These are phyloP conservation scores for Callinectes sapidus DNA, from an alignment of 2,888 invertebrate species.

Conservation along the genomic window DNA sequence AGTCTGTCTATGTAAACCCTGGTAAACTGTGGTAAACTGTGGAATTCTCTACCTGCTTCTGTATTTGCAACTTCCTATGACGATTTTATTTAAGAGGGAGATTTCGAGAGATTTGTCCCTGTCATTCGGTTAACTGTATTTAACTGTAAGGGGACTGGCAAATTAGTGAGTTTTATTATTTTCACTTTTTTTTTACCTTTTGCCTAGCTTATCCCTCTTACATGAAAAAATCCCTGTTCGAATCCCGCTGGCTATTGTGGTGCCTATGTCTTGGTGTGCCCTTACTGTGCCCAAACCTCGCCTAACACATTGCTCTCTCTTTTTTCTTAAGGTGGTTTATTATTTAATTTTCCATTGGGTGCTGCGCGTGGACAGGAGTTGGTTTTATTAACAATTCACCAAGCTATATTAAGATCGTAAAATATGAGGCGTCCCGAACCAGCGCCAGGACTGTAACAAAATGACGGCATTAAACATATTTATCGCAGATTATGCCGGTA, in stretches of 20 bases:
- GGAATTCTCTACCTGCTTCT: no score
- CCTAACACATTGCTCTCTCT: neutral
- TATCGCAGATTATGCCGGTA: neutral
- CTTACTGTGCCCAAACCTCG: neutral
- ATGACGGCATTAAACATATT: neutral
- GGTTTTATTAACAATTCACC: slow-evolving; percentile 11
- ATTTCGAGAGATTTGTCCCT: no score
- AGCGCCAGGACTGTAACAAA: neutral
- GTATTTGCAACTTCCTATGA: no score
- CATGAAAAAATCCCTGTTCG: no score
- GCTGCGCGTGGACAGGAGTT: neutral
- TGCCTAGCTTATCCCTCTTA: no score
- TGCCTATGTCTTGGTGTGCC: neutral
- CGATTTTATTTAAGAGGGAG: no score
- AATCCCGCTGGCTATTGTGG: neutral
- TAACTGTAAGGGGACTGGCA: no score
- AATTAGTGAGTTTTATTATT: no score
- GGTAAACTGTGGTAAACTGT: no score
- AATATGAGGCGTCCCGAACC: neutral
- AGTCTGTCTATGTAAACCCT: no score
- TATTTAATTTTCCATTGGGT: neutral
- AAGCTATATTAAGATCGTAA: neutral
- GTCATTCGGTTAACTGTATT: no score
- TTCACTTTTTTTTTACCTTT: no score
- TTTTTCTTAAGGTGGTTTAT: neutral